These are phyloP conservation scores for Galendromus occidentalis DNA, from an alignment of 1,140 invertebrate genomes.

Conservation along the genomic window DNA sequence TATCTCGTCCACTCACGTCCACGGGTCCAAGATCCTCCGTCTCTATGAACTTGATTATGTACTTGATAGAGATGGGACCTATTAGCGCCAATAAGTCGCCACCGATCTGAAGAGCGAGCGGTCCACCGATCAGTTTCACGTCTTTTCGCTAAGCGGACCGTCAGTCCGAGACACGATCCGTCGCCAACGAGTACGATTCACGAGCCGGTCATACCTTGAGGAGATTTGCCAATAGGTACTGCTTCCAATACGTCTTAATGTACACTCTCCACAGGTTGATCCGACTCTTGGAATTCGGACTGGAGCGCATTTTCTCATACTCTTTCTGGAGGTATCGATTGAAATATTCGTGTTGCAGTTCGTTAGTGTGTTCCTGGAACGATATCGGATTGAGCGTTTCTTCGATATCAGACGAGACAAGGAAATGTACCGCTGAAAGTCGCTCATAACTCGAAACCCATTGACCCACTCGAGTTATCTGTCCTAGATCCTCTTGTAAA, in stretches of 20 bases:
- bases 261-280: constrained; percentile 42
- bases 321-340: not conserved
- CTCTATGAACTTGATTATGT: constrained; percentile 47
- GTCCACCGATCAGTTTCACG: no score
- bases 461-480: no score
- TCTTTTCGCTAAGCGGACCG: no score
- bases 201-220: constrained; percentile 38
- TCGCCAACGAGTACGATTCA: no score
- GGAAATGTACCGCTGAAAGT: no score
- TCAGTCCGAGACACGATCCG: no score
- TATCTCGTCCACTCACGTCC: not conserved
- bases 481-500: constrained; percentile 44
- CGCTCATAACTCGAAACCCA: no score
- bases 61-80: constrained; percentile 49
- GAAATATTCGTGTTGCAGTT: not conserved
- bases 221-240: constrained; percentile 46
- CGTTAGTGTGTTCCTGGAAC: not conserved
- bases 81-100: constrained; percentile 53
- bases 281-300: not conserved
- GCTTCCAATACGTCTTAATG: constrained; percentile 44
- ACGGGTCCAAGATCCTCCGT: constrained; percentile 15
- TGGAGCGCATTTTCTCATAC: not conserved
- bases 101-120: constrained; percentile 45
- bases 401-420: no score
- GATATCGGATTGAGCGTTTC: no score